phyloP scores from a whole-genome alignment of 2,797 vertebrate genomes.

The Schizopygopsis malacanthus region DNA sequence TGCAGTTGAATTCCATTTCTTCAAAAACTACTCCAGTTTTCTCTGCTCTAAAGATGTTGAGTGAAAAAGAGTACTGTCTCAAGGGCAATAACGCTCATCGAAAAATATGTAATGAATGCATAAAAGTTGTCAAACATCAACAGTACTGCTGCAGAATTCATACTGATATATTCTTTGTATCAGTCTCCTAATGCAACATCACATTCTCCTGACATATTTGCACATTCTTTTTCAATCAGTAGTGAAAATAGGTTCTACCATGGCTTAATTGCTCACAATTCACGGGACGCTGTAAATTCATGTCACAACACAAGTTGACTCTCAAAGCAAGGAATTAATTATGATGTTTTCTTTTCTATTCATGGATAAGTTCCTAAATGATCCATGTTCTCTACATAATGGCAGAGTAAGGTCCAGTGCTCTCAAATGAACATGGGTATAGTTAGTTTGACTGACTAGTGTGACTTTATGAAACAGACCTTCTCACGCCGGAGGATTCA shows the following conservation, averaged over 20 bases:
- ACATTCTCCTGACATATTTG: slow-evolving; percentile 14
- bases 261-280: slow-evolving; percentile 37
- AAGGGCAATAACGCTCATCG: not conserved
- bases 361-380: slow-evolving; percentile 56
- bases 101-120: not conserved
- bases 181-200: slow-evolving; percentile 4
- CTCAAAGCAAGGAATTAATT: slow-evolving; percentile 56
- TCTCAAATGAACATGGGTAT: slow-evolving; percentile 45
- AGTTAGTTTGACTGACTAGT: slow-evolving; percentile 28
- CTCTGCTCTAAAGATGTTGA: not conserved
- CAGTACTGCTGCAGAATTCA: not conserved
- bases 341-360: slow-evolving; percentile 60
- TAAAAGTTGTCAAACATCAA: slow-evolving; percentile 10
- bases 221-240: not conserved
- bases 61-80: slow-evolving; percentile 9
- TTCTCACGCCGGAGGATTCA: not conserved
- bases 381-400: slow-evolving; percentile 52
- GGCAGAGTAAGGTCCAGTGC: slow-evolving; percentile 53
- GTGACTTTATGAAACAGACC: slow-evolving; percentile 27
- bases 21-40: not conserved
- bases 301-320: slow-evolving; percentile 56
- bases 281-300: slow-evolving; percentile 43
- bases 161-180: slow-evolving; percentile 4
- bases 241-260: slow-evolving; percentile 21
- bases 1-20: not conserved